Base-by-base conservation (phyloP, 2,113 vertebrate species). In the Columbina picui region DNA sequence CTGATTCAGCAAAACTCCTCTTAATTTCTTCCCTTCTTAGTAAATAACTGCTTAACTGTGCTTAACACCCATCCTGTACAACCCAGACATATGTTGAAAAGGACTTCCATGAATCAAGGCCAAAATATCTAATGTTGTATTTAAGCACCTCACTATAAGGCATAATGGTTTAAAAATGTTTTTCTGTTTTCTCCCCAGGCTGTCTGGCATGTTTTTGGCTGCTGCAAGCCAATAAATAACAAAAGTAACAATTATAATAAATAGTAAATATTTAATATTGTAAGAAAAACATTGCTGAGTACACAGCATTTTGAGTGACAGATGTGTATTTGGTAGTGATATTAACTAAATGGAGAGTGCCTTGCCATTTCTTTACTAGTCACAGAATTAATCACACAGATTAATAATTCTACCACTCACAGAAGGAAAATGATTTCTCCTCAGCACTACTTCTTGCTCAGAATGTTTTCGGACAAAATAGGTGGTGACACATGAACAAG, bases 371-470 rank as follows among this genome's bases (percentile, higher is more conserved):
- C 94, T 95, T 73, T 83, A 93, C 85, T 92, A 94, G 84, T 94
- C 93, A 95, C 71, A 45, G 88, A 96, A 96, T 97, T 97, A 97
- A 93, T 97, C 90, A 97, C 64, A 45, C 50, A 84, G 45, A 92
- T 90, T 96, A 96, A 95, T 97, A 97, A 95, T 75, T 74, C 67
- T 97, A 83, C 67, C 83, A 90, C 22, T 79, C 95, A 78, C 70
- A 59, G 70, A 69, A 30, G 70, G 82, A 74, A 95, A 95, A 91
- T 41, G 0, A 80, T 85, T 96, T 91, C 59, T 94, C 75, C 53
- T 74, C 50, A 9, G 71, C 39, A 17, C n/a, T 68, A 36, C 43
- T 74, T 93, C 89, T 83, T 80, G 27, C 63, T 80, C 69, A 77
- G 47, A 94, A 91, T 45, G 2, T 95, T 97, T 91, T 57, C 49